Base-by-base conservation (phyloP, 2,113 vertebrate genomes). In the Mus musculus region DNA sequence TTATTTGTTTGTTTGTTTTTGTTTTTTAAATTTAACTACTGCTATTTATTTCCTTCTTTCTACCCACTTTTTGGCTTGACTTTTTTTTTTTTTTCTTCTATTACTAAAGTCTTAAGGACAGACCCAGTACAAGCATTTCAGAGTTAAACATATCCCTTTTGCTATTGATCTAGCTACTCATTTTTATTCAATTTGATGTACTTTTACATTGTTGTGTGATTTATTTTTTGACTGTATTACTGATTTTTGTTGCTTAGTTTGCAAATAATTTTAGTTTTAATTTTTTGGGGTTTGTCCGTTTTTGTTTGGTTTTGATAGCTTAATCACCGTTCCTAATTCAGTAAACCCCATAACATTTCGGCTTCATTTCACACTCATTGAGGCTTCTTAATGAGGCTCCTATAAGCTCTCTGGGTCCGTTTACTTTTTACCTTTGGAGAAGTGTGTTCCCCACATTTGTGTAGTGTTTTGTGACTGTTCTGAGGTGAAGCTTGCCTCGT, bases 181-280 rank as follows among this genome's bases (percentile, higher is more conserved):
- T 85, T 16, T 84, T 39, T 93, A 56, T 72, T 89, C 33, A 42
- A 36, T 67, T 92, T 84, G 82, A 91, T 67, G 59, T 90, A 36
- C 42, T 89, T 26, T 52, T 39, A 30, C 17, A 14, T 93, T 76
- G 75, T 59, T 73, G 17, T 89, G 6, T 56, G 39, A 54, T 80
- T 81, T 88, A 4, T 87, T 91, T 59, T 94, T 85, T 76, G 19
- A 80, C 4, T 71, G 22, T 0, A 46, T 90, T 90, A 54, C 75
- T 89, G 59, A 39, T 85, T 49, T 42, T 39, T 54, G 52, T 92
- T 88, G 33, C 87, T 67, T 65, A 75, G 19, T 80, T 93, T 84
- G 76, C 76, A 88, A 26, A 49, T 75, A 56, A 12, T 69, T 54
- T 71, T 52, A 33, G 85, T 63, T 63, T 42, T 63, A 42, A 65